Conservation (phyloP, 2,113 vertebrate species). For the Amphiprion percula region DNA sequence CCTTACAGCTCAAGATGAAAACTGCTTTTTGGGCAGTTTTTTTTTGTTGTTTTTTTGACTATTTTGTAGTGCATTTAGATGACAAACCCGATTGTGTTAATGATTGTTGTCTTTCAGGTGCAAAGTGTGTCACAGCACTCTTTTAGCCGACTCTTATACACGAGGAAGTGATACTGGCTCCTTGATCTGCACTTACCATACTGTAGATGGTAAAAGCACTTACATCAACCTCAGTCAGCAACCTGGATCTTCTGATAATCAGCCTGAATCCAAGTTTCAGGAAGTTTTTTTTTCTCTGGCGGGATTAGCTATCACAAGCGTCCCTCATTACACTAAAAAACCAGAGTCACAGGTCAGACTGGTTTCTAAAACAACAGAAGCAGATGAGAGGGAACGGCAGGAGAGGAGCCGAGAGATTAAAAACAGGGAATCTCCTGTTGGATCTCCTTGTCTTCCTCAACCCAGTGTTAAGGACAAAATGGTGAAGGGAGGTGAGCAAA, state of each 20-base stretch:
- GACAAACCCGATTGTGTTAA: neutral
- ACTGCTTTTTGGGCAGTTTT: too few relatives aligned
- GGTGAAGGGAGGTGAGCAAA: neutral
- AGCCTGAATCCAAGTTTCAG: neutral
- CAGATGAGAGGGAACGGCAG: neutral
- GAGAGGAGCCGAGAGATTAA: slow-evolving; percentile 11
- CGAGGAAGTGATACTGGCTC: slow-evolving; percentile 81
- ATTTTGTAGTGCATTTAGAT: too few relatives aligned
- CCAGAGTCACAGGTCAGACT: slow-evolving; percentile 41
- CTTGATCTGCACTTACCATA: slow-evolving; percentile 86
- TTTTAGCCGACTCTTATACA: slow-evolving; percentile 86
- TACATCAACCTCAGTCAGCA: slow-evolving; percentile 31
- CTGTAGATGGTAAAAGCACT: slow-evolving; percentile 41
- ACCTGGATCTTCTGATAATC: neutral
- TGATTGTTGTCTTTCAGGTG: slow-evolving; percentile 83
- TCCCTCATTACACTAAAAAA: slow-evolving; percentile 53
- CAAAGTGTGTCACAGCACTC: slow-evolving; percentile 86
- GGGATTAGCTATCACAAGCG: slow-evolving; percentile 44
- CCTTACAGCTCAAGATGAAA: too few relatives aligned
- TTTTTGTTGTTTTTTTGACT: too few relatives aligned
- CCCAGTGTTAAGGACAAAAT: slow-evolving; percentile 7
- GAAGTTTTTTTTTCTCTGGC: slow-evolving; percentile 38
- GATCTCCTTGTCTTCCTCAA: slow-evolving; percentile 13
- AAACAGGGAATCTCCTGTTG: neutral
- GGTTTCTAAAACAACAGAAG: slow-evolving; percentile 23